phyloP scores from a whole-genome alignment of 2,888 invertebrate genomes.

The Carpatolechia fugitivella region DNA sequence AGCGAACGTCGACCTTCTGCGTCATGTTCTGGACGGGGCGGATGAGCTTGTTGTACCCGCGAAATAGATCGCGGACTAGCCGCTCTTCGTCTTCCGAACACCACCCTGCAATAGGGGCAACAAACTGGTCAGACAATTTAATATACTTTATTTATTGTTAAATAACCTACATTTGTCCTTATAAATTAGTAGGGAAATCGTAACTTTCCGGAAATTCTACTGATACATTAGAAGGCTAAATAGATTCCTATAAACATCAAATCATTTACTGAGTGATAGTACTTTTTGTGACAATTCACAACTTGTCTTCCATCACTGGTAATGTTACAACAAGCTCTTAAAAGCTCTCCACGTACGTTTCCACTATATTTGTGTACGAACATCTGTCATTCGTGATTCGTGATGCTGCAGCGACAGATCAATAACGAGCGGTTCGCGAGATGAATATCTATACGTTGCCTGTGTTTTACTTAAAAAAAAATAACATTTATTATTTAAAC shows the following conservation, averaged over 20 bases:
- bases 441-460: constrained; percentile 32
- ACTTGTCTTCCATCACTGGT: neutral
- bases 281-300: too few species aligned
- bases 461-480: neutral
- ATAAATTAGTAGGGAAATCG: neutral
- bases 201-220: too few species aligned
- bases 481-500: too few species aligned
- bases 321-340: neutral
- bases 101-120: constrained; percentile 74
- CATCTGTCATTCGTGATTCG: constrained; percentile 18
- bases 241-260: too few species aligned
- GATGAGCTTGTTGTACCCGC: constrained; percentile 99
- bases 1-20: constrained; percentile 96
- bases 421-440: constrained; percentile 49
- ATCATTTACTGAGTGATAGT: too few species aligned
- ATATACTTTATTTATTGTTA: too few species aligned
- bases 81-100: constrained; percentile 98
- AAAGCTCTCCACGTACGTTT: neutral
- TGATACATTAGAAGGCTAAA: too few species aligned
- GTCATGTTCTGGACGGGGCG: constrained; percentile 98
- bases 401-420: constrained; percentile 65
- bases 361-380: neutral
- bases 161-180: neutral
- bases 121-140: neutral
- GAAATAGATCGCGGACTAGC: constrained; percentile 96